phyloP scores from a whole-genome alignment of 2,113 vertebrate genomes.

The Grallaria varia region DNA sequence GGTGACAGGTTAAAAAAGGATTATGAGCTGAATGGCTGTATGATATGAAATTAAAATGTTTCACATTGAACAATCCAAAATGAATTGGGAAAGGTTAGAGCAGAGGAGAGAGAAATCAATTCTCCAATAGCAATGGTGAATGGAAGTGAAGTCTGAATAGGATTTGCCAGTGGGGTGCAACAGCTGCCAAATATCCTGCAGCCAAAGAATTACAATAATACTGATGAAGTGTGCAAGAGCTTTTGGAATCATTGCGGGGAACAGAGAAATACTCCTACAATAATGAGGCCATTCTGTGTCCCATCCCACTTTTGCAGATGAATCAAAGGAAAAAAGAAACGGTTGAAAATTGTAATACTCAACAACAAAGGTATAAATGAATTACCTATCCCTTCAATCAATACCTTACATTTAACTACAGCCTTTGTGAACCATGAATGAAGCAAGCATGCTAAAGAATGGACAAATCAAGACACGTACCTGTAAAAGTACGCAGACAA shows the following conservation, averaged over 20 bases:
- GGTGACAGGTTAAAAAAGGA: constrained; percentile 84
- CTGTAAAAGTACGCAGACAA: constrained; percentile 44
- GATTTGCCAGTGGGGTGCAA: constrained; percentile 94
- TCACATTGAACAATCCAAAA: constrained; percentile 94
- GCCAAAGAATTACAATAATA: constrained; percentile 96
- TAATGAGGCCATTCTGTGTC: constrained; percentile 82
- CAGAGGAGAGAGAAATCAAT: constrained; percentile 94
- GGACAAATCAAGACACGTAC: constrained; percentile 30
- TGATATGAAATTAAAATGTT: constrained; percentile 98
- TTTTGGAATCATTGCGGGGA: constrained; percentile 88
- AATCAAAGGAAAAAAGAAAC: constrained; percentile 67
- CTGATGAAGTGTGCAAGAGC: constrained; percentile 89
- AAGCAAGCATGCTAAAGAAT: constrained; percentile 11
- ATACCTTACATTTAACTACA: constrained; percentile 22
- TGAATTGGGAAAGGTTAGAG: constrained; percentile 88
- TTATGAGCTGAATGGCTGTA: constrained; percentile 82
- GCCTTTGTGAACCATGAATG: constrained; percentile 41
- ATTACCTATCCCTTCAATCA: constrained; percentile 56
- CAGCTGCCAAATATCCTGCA: constrained; percentile 96
- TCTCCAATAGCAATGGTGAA: constrained; percentile 88
- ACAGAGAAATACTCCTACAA: constrained; percentile 83
- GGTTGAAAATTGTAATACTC: constrained; percentile 55
- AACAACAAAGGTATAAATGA: constrained; percentile 63
- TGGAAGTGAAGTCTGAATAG: constrained; percentile 90
- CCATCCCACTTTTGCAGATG: constrained; percentile 64